Conservation (phyloP, 2,888 invertebrate species). For the Archips xylosteana region DNA sequence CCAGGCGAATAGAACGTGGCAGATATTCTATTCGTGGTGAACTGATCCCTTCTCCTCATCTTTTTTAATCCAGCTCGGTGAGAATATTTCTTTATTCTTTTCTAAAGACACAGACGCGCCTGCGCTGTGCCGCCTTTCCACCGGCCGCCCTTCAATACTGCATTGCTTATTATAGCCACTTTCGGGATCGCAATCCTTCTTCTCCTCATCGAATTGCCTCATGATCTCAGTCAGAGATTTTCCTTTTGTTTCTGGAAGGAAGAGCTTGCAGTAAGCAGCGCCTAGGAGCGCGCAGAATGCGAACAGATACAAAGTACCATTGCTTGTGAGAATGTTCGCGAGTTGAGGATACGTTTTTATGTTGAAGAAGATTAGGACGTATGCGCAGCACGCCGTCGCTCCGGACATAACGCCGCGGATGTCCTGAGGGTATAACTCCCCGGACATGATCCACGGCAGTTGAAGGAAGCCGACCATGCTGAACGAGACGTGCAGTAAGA, state of each 20-base stretch:
- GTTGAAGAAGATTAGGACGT: constrained; percentile 88
- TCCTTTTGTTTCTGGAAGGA: constrained; percentile 90
- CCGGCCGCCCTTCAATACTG: constrained; percentile 62
- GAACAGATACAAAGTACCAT: constrained; percentile 88
- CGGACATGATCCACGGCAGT: constrained; percentile 91
- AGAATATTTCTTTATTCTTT: constrained; percentile 62
- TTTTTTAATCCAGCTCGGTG: constrained; percentile 61
- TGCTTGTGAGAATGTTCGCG: constrained; percentile 83
- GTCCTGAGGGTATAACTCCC: constrained; percentile 89
- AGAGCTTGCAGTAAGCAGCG: constrained; percentile 85
- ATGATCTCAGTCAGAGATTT: constrained; percentile 89
- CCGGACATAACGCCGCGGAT: constrained; percentile 90
- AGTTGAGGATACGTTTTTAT: constrained; percentile 90
- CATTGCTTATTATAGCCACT: constrained; percentile 61
- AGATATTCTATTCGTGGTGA: constrained; percentile 46
- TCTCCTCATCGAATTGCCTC: constrained; percentile 83
- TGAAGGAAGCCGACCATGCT: constrained; percentile 91
- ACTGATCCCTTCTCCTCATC: constrained; percentile 56
- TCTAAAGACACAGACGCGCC: constrained; percentile 73
- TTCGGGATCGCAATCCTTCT: constrained; percentile 71
- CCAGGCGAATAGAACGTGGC: constrained; percentile 48
- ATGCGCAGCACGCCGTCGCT: constrained; percentile 89
- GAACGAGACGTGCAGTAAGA: constrained; percentile 89
- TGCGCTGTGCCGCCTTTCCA: constrained; percentile 76
- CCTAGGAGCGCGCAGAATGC: constrained; percentile 86